Evolutionary conservation across 2,888 invertebrate genomes (phyloP).

Genomic region (Archaeoteleia sp.): DNA sequence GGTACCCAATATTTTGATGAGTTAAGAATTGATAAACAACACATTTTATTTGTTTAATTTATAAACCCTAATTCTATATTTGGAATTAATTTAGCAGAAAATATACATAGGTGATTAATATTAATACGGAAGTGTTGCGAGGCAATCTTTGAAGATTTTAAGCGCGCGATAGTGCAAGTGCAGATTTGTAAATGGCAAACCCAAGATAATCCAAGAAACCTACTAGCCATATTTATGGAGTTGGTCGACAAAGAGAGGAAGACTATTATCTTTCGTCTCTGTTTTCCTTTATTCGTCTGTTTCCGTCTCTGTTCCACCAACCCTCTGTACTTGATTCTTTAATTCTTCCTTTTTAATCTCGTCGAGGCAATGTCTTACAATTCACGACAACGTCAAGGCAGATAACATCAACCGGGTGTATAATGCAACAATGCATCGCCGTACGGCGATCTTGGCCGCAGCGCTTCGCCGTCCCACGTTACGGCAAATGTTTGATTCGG

Average conservation of each 20-base stretch:
- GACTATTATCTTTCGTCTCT: constrained; percentile 5
- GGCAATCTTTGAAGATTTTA: constrained; percentile 50
- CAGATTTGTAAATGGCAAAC: constrained; percentile 57
- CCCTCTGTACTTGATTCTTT: constrained; percentile 30
- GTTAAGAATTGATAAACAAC: no score
- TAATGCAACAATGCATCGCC: constrained; percentile 64
- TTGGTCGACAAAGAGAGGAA: constrained; percentile 42
- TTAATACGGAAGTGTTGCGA: constrained; percentile 23
- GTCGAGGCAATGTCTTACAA: constrained; percentile 67
- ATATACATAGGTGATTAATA: no score
- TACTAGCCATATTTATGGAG: constrained; percentile 57
- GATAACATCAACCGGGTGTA: constrained; percentile 68
- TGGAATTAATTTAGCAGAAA: no score
- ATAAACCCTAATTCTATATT: no score
- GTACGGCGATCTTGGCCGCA: constrained; percentile 35
- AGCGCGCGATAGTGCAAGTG: constrained; percentile 48
- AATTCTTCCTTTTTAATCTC: constrained; percentile 54
- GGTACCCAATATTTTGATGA: no score
- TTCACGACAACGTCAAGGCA: constrained; percentile 70
- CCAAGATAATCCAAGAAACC: constrained; percentile 57
- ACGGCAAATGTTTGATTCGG: constrained; percentile 61
- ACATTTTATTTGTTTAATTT: no score
- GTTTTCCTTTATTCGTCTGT: constrained; percentile 32
- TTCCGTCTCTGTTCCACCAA: constrained; percentile 23
- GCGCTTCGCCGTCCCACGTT: constrained; percentile 52